Conservation (phyloP, 2,113 vertebrate genomes). For the Melanerpes aurifrons region DNA sequence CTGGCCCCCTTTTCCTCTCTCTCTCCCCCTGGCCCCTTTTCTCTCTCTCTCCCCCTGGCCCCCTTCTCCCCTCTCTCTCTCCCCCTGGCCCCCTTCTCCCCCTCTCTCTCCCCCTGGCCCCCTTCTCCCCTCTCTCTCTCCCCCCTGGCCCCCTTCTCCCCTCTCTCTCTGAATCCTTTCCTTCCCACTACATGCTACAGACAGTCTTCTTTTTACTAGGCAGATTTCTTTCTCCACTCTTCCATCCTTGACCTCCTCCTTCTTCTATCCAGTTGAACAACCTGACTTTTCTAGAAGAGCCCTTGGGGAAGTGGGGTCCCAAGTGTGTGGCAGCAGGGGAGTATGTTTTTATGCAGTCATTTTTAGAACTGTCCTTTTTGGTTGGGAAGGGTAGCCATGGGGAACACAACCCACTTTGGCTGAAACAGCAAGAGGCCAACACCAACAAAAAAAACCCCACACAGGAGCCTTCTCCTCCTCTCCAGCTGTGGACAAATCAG, state of each 20-base stretch:
- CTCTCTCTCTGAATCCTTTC: too few species aligned
- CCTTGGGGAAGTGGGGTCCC: neutral
- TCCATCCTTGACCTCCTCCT: constrained; percentile 6
- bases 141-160: too few species aligned
- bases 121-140: too few species aligned
- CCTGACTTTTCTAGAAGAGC: constrained; percentile 19
- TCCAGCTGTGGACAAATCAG: neutral
- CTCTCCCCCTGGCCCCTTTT: constrained; percentile 11
- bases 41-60: constrained; percentile 10
- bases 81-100: neutral
- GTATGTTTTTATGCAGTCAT: neutral
- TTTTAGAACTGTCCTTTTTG: neutral
- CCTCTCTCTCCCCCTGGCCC: too few species aligned
- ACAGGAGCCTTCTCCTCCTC: neutral
- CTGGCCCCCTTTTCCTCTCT: constrained; percentile 5
- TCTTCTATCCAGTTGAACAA: constrained; percentile 48
- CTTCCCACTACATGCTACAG: constrained; percentile 23
- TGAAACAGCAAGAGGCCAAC: neutral
- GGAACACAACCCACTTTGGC: neutral
- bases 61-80: constrained; percentile 49
- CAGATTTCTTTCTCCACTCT: constrained; percentile 21
- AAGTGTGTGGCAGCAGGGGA: neutral
- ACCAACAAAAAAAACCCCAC: neutral
- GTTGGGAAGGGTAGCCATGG: neutral
- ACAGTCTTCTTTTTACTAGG: constrained; percentile 8